Evolutionary conservation across 2,113 vertebrate species (phyloP).

Genomic region (Anser brachyrhynchus): DNA sequence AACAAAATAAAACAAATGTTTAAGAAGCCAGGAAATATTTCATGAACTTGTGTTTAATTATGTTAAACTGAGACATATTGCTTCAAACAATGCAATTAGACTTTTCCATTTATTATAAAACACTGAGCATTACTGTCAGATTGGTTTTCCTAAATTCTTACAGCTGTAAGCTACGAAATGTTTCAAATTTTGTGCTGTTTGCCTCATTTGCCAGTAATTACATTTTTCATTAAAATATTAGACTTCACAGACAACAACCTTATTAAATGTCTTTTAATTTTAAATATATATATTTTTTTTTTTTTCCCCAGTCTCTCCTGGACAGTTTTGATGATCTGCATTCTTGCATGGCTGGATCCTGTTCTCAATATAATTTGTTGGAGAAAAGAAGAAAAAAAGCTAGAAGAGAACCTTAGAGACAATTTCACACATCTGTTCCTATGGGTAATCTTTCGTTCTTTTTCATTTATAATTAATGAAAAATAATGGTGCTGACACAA

Average conservation of each 20-base stretch:
- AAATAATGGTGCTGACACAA: slow-evolving; percentile 83
- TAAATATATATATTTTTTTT: not conserved
- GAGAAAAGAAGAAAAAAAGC: not conserved
- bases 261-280: not conserved
- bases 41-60: not conserved
- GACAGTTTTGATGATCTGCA: not conserved
- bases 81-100: not conserved
- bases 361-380: not conserved
- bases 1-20: rapidly evolving
- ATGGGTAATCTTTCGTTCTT: slow-evolving; percentile 77
- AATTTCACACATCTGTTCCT: slow-evolving; percentile 79
- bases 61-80: not conserved
- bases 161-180: not conserved
- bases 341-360: not conserved
- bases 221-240: slow-evolving; percentile 7
- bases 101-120: not conserved
- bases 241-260: not conserved
- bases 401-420: slow-evolving; percentile 57
- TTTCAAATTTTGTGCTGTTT: not conserved
- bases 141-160: not conserved
- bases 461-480: slow-evolving; percentile 83
- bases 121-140: not conserved
- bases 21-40: not conserved
- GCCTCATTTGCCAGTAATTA: not conserved
- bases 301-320: not conserved